A percentile compares a stretch with the other conserved stretches of the same genome.
Conservation (phyloP, 2,797 vertebrate species). For the Gymnoscopelus microlampas region DNA sequence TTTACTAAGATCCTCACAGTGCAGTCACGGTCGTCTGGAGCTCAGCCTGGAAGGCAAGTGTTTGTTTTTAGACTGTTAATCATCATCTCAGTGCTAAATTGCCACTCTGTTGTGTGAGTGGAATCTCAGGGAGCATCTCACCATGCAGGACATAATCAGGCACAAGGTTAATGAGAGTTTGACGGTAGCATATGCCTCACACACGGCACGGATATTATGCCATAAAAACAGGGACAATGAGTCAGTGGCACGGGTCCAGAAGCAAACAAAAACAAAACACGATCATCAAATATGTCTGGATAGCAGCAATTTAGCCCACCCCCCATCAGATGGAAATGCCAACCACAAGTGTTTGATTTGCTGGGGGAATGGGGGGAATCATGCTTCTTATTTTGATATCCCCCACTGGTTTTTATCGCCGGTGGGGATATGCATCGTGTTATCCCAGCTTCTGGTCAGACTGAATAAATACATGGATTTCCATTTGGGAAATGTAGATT, state of each 20-base stretch:
- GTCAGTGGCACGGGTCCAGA: conserved; percentile 72
- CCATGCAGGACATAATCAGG: conserved; percentile 76
- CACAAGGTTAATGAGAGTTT: conserved; percentile 84
- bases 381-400: too few relatives aligned
- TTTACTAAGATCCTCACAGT: conserved; percentile 14
- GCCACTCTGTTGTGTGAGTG: conserved; percentile 61
- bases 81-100: conserved; percentile 73
- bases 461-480: too few relatives aligned
- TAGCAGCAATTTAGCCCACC: conserved; percentile 58
- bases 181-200: conserved; percentile 80
- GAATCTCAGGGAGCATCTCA: conserved; percentile 69
- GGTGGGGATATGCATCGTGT: too few relatives aligned
- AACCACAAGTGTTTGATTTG: not conserved
- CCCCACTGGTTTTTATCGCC: too few relatives aligned
- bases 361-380: not conserved
- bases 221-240: conserved; percentile 71
- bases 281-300: conserved; percentile 67
- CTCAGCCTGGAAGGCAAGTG: conserved; percentile 55
- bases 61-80: conserved; percentile 77
- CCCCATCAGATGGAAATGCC: conserved; percentile 33
- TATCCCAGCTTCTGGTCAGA: too few relatives aligned
- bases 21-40: conserved; percentile 42
- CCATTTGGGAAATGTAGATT: too few relatives aligned
- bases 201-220: conserved; percentile 53
- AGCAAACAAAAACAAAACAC: conserved; percentile 73